Base-by-base conservation (phyloP, 2,888 invertebrate species). In the Mythimna albipuncta region DNA sequence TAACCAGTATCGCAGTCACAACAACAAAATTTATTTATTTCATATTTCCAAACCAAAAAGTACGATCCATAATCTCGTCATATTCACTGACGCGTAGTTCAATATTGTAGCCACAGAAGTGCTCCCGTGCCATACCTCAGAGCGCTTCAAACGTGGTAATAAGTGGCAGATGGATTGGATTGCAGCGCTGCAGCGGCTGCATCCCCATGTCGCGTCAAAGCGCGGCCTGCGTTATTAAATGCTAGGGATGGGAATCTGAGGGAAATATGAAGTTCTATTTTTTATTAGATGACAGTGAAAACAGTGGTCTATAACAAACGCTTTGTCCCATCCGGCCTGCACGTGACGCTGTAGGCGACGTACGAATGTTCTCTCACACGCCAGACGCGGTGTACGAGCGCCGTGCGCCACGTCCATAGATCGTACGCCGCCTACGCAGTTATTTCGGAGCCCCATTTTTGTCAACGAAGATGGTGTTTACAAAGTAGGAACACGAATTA, bases 151-250 rank as follows among this genome's bases (percentile, higher is more conserved):
- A 59, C 57, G 50, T 69, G 64, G 78, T 82, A 78, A 78, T 81
- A 78, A 70, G 74, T 81, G 75, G 70, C 82, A 78, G 78, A 68
- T 70, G 70, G 69, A 78, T 81, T 63, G 61, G 62, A 70, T 77
- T 64, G 82, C 64, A 21, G 59, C 61, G 54, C 50, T 47, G 74
- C 19, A 74, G 74, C 66, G 64, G 44, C n/a, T 64, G 50, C 13
- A 72, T 35, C 59, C 47, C 63, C 59, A 61, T 59, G 59, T 57
- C 62, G 38, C 67, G 19, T 78, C 78, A 81, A 68, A 82, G 69
- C 67, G 32, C 21, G 47, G 64, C 55, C 26, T 54, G 44, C 58
- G 67, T 68, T 81, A 82, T 82, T 74, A 75, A 82, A 82, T 35
- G 11, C 3, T 82, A 78, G 75, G 55, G 82, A 69, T n/a, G 82